Evolutionary conservation across 1,140 invertebrate species (phyloP).

Genomic region (Hyles vespertilio): DNA sequence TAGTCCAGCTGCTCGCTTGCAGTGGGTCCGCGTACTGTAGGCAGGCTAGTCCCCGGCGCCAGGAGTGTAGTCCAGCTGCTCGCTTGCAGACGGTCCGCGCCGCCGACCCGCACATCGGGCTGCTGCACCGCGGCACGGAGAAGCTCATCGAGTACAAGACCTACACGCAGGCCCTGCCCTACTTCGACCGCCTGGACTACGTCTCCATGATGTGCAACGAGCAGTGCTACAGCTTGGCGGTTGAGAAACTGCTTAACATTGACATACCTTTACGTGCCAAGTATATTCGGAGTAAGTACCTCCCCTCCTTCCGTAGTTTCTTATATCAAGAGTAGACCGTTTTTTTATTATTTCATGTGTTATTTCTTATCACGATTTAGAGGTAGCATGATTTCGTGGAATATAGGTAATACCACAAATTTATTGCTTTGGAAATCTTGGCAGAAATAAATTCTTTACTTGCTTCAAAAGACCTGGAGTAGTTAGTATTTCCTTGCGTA

Average conservation of each 20-base stretch:
- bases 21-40: too few relatives aligned
- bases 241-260: constrained; percentile 97
- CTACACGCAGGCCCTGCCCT: constrained; percentile 96
- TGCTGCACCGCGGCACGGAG: constrained; percentile 97
- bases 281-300: constrained; percentile 91
- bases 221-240: constrained; percentile 95
- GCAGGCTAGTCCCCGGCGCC: too few relatives aligned
- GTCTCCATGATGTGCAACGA: constrained; percentile 99
- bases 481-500: too few relatives aligned
- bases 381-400: too few relatives aligned
- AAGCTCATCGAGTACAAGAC: constrained; percentile 99
- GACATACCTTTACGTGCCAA: constrained; percentile 95
- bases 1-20: too few relatives aligned
- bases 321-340: not conserved
- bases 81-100: constrained; percentile 82
- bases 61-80: too few relatives aligned
- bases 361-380: too few relatives aligned
- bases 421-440: too few relatives aligned
- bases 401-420: too few relatives aligned
- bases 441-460: too few relatives aligned
- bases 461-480: too few relatives aligned
- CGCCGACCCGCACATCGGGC: constrained; percentile 97
- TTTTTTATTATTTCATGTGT: too few relatives aligned
- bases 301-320: not conserved
- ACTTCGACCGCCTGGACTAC: constrained; percentile 98